phyloP scores from a whole-genome alignment of 64 coral and sea anemone species.

The Cladopsammia gracilis region DNA sequence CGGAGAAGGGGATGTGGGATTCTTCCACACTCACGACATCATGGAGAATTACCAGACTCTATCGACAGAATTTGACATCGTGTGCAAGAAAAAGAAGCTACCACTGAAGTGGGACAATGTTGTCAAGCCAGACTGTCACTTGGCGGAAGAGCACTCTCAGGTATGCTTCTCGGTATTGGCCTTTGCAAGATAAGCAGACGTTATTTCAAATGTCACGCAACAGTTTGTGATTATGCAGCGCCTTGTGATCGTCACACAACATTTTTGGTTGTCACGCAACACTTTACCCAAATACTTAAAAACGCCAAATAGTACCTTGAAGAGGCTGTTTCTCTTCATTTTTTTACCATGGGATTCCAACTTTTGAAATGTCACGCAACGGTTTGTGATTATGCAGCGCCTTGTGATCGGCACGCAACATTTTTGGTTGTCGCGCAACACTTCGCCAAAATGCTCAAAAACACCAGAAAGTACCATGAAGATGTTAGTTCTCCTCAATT shows the following conservation, averaged over 20 bases:
- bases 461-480: no score
- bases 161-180: background rate
- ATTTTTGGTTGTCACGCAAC: no score
- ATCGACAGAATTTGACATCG: background rate
- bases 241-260: no score
- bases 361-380: background rate
- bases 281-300: no score
- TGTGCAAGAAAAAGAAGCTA: background rate
- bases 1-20: conserved; percentile 19
- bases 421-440: no score
- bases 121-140: conserved; percentile 1
- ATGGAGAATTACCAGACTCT: conserved; percentile 22
- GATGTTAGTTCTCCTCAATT: no score
- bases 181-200: no score
- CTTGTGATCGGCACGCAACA: no score
- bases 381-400: background rate
- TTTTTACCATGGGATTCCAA: no score
- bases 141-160: conserved; percentile 51
- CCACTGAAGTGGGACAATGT: conserved; percentile 21
- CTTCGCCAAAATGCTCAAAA: no score
- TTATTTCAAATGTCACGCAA: background rate
- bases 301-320: no score
- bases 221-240: background rate
- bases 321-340: no score
- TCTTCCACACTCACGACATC: conserved; percentile 70